Base-by-base conservation (phyloP, 2,113 vertebrate species). In the Apteryx mantelli region DNA sequence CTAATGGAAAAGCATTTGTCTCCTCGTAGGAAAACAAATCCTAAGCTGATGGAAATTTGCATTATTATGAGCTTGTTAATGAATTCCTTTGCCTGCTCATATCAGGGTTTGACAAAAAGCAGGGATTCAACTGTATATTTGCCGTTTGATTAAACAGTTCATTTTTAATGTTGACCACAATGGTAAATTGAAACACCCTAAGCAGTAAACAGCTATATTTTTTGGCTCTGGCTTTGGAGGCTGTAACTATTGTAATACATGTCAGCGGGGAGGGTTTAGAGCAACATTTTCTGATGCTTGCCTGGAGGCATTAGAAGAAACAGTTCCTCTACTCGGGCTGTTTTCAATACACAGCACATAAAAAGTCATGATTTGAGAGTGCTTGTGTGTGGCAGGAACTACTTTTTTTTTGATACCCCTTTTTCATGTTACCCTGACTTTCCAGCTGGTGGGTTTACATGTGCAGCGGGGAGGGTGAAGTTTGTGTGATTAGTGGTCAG, bases 31-130 rank as follows among this genome's bases (percentile, higher is more conserved):
- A 94, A 95, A 87, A 71, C 48, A 25, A 96, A 82, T 93, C 93
- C 82, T 50, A 68, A 95, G 25, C 53, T 92, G 86, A 75, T 63
- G 82, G 88, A 91, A 80, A 95, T 92, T 44, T 91, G 88, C 86
- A 65, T 97, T 96, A 74, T 97, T 95, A 92, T 85, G 75, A 84
- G 70, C 65, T 83, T 97, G 95, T 95, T 97, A 98, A 96, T 95
- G 69, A 92, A 93, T 89, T 91, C 34, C 46, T 87, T 92, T 28
- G 3, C 82, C 79, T 85, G 46, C 85, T 91, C 32, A 3, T 85
- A 83, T 63, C 52, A 79, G n/a, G 86, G 52, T 89, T 70, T 94
- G 73, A 94, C 70, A 84, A 95, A 94, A 97, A 82, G 44, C 76
- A 71, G 32, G 20, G 34, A 46, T 95, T 92, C 70, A 52, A 30